These are phyloP conservation scores for Phainopepla nitens DNA, from an alignment of 2,113 vertebrate species.

Conservation along the genomic window DNA sequence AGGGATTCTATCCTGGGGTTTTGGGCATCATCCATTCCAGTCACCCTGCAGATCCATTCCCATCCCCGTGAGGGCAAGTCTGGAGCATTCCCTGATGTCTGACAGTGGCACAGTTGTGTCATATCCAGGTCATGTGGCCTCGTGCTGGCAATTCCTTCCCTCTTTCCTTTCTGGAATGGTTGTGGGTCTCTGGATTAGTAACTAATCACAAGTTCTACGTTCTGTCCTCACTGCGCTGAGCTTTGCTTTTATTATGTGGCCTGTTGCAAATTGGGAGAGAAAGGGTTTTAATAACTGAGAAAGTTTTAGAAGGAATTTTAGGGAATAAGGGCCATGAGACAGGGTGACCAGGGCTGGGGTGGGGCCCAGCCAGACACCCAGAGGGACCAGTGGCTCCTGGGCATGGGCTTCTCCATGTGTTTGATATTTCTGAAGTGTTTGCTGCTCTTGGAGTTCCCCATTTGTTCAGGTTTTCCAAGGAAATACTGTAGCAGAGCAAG, in stretches of 20 bases:
- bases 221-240: neutral
- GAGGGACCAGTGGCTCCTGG: neutral
- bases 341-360: neutral
- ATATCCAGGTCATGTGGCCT: neutral
- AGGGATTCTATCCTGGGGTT: neutral
- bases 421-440: neutral
- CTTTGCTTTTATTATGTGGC: neutral
- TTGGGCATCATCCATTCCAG: neutral
- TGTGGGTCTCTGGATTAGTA: neutral
- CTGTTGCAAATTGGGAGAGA: neutral
- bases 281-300: neutral
- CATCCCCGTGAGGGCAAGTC: accelerated
- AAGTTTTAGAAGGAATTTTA: neutral
- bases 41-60: neutral
- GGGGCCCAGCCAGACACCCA: neutral
- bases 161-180: neutral
- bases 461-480: neutral
- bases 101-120: neutral
- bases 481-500: neutral
- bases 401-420: neutral
- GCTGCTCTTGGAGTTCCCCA: neutral
- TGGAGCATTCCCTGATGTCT: neutral
- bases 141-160: neutral
- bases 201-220: neutral
- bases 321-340: neutral